A percentile compares a stretch with the other conserved stretches of the same genome.
Evolutionary conservation across 2,113 vertebrate genomes (phyloP).

Genomic region (Siniperca knerii): DNA sequence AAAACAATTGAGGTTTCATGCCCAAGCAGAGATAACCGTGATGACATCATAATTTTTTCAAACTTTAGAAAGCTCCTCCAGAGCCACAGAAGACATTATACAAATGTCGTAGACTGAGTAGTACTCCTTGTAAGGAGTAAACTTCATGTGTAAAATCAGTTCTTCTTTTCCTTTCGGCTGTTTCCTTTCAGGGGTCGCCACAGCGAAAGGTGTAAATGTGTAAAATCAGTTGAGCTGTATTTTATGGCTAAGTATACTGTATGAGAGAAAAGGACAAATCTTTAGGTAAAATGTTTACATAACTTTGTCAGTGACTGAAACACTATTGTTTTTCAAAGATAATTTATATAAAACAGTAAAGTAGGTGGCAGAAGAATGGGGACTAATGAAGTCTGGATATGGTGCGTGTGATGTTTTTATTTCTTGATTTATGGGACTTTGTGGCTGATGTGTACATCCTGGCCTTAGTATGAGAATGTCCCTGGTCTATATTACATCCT

Average conservation of each 20-base stretch:
- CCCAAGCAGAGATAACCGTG: no score
- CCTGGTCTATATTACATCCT: conserved; percentile 40
- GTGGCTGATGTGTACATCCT: conserved; percentile 44
- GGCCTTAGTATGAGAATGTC: conserved; percentile 34
- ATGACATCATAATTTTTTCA: no score
- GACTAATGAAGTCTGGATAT: conserved; percentile 20
- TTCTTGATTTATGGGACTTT: conserved; percentile 45
- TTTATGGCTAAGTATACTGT: background rate
- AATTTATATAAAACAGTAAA: background rate
- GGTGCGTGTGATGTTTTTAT: conserved; percentile 35
- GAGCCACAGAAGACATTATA: no score
- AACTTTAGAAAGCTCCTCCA: no score
- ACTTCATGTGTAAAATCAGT: no score
- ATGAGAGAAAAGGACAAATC: conserved; percentile 11
- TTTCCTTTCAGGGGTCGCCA: no score
- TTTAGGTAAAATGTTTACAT: conserved; percentile 13
- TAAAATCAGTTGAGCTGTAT: background rate
- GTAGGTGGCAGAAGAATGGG: conserved; percentile 11
- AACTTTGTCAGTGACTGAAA: conserved; percentile 2
- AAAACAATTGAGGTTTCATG: no score
- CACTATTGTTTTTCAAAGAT: conserved; percentile 1
- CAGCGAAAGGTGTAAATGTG: no score
- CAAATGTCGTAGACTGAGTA: no score
- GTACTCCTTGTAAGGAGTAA: no score
- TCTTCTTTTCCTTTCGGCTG: no score